These are phyloP conservation scores for Saccopteryx leptura DNA, from an alignment of 2,113 vertebrate genomes.

Conservation along the genomic window DNA sequence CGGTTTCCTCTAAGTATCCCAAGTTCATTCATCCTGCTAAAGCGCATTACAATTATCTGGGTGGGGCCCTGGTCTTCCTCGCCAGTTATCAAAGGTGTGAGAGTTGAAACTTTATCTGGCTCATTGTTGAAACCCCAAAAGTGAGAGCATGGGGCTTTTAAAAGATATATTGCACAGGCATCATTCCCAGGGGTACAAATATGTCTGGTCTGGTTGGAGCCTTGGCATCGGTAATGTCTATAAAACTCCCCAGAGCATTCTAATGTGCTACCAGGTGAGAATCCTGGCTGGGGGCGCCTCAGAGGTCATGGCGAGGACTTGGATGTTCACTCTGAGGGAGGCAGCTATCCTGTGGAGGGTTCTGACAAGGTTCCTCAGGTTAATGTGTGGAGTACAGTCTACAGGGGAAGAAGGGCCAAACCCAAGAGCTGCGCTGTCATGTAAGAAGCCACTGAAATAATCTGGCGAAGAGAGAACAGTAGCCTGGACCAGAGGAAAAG, in stretches of 20 bases:
- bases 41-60: neutral
- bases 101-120: conserved; percentile 19
- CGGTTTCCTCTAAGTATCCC: neutral
- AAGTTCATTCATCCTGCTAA: neutral
- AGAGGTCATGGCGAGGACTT: neutral
- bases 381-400: neutral
- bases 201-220: neutral
- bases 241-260: neutral
- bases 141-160: neutral
- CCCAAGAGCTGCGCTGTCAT: neutral
- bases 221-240: neutral
- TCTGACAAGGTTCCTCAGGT: neutral
- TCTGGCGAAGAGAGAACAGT: neutral
- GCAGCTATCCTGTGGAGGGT: neutral
- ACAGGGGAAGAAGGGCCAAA: neutral
- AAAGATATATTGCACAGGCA: neutral
- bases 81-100: neutral
- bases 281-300: neutral
- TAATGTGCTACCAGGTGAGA: neutral
- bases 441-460: neutral
- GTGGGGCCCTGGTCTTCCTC: neutral
- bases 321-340: neutral
- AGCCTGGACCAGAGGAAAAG: neutral
- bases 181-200: neutral
- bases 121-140: neutral